These are phyloP conservation scores for Phylloscopus collybita DNA, from an alignment of 2,797 vertebrate genomes.

Conservation along the genomic window DNA sequence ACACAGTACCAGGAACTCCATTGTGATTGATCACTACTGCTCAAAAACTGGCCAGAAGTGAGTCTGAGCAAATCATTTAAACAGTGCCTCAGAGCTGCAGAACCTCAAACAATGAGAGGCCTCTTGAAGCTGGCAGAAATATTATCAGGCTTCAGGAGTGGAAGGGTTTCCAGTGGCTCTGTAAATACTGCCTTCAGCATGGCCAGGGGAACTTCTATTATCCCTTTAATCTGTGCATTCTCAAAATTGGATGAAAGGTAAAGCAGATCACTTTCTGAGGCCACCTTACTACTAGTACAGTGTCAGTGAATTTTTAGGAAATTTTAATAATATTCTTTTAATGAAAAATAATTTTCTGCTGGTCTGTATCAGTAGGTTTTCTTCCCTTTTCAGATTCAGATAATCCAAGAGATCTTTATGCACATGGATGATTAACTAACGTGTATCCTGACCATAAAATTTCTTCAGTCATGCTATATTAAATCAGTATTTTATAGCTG, in stretches of 20 bases:
- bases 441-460: not conserved
- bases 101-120: constrained; percentile 40
- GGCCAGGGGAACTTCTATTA: not conserved
- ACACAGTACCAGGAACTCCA: constrained; percentile 68
- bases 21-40: constrained; percentile 77
- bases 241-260: not conserved
- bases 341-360: not conserved
- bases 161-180: not conserved
- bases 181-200: not conserved
- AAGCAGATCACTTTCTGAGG: not conserved
- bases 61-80: constrained; percentile 65
- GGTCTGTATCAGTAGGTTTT: not conserved
- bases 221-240: not conserved
- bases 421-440: not conserved
- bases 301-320: not conserved
- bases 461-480: not conserved
- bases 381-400: not conserved
- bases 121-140: constrained; percentile 27
- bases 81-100: constrained; percentile 19
- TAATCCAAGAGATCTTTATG: not conserved
- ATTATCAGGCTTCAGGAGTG: not conserved
- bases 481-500: not conserved
- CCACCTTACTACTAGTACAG: not conserved
- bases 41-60: constrained; percentile 68
- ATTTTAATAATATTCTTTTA: not conserved